phyloP scores from a whole-genome alignment of 1,140 invertebrate species.

The Triops cancriformis region DNA sequence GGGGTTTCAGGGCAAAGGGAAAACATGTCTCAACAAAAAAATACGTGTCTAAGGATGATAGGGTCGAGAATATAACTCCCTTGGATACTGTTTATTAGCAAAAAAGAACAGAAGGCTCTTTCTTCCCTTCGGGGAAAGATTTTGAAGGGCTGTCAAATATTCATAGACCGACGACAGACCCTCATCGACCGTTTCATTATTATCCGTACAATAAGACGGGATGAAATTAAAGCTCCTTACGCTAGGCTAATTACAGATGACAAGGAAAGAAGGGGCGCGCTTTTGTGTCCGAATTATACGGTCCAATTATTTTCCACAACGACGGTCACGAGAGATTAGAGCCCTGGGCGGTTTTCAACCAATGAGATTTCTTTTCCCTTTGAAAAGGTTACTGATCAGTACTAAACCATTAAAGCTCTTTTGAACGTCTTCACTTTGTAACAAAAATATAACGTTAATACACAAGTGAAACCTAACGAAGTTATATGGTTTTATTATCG shows the following conservation, averaged over 20 bases:
- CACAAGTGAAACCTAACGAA: not conserved
- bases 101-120: not conserved
- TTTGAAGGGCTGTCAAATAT: slow-evolving; percentile 1
- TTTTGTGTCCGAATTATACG: not conserved
- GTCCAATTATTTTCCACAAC: slow-evolving; percentile 2
- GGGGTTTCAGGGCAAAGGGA: not conserved
- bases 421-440: too few species aligned
- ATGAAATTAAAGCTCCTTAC: slow-evolving; percentile 14
- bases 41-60: not conserved
- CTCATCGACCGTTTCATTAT: slow-evolving; percentile 1
- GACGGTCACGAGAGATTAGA: not conserved
- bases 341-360: not conserved
- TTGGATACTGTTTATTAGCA: not conserved
- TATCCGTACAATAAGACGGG: not conserved
- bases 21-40: not conserved
- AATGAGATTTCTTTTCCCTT: not conserved
- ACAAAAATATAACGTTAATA: not conserved
- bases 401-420: too few species aligned
- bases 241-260: not conserved
- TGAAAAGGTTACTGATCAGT: not conserved
- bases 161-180: not conserved
- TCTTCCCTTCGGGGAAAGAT: not conserved
- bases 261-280: not conserved
- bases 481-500: not conserved
- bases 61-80: not conserved